These are phyloP conservation scores for Rhamnusium bicolor DNA, from an alignment of 2,888 invertebrate species.

Conservation along the genomic window DNA sequence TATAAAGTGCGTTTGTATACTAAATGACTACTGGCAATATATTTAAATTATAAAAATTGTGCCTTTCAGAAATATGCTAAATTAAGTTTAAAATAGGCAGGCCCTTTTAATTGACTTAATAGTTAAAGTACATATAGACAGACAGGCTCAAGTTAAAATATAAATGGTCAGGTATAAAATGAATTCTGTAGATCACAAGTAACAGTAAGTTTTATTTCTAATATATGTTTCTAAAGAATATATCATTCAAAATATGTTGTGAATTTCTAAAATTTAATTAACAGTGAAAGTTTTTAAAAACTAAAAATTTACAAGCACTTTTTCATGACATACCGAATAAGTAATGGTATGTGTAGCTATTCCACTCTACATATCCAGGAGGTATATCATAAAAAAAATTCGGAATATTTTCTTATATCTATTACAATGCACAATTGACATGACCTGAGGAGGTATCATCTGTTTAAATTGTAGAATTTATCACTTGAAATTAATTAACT, in stretches of 20 bases:
- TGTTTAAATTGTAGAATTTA: no score
- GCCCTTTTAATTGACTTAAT: background rate
- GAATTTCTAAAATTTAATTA: no score
- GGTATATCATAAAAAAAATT: no score
- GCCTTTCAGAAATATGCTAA: background rate
- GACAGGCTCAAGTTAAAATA: background rate
- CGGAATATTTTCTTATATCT: no score
- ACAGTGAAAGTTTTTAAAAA: no score
- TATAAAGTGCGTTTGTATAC: slow-evolving; percentile 1
- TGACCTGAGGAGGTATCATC: no score
- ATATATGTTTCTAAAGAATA: background rate
- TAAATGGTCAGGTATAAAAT: background rate
- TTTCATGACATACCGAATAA: no score
- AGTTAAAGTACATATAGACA: background rate
- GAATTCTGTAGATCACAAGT: slow-evolving; percentile 14
- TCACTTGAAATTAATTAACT: no score
- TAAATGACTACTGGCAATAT: background rate
- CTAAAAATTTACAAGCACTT: no score
- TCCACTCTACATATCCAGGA: no score
- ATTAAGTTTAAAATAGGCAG: background rate
- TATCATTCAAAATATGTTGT: background rate
- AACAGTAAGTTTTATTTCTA: background rate
- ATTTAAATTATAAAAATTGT: background rate
- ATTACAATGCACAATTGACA: no score
- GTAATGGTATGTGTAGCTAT: no score